These are phyloP conservation scores for Papilio elwesi DNA, from an alignment of 2,888 invertebrate genomes.

Conservation along the genomic window DNA sequence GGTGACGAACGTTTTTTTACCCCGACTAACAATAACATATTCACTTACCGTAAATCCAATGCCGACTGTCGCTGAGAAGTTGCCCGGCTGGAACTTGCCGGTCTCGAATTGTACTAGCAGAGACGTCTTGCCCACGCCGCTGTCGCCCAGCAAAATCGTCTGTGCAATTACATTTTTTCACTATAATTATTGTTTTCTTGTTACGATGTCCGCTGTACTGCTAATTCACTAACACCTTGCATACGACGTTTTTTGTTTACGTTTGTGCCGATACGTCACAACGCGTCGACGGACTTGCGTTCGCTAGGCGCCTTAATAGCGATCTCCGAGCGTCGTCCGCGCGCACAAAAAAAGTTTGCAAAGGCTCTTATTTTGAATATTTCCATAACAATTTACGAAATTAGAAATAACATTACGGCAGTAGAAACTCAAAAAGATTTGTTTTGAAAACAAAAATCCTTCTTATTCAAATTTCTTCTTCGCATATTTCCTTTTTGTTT, in stretches of 20 bases:
- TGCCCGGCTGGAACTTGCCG: slow-evolving; percentile 94
- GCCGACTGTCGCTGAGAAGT: slow-evolving; percentile 97
- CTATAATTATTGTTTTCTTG: background rate
- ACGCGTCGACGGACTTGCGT: too few relatives aligned
- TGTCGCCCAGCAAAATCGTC: slow-evolving; percentile 97
- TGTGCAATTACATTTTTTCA: slow-evolving; percentile 65
- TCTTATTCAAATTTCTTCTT: background rate
- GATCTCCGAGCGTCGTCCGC: too few relatives aligned
- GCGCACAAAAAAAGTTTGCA: too few relatives aligned
- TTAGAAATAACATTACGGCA: background rate
- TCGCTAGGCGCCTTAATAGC: too few relatives aligned
- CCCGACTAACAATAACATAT: too few relatives aligned
- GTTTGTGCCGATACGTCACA: too few relatives aligned
- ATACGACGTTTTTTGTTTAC: too few relatives aligned
- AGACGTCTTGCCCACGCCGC: slow-evolving; percentile 97
- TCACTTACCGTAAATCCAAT: slow-evolving; percentile 96
- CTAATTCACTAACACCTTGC: too few relatives aligned
- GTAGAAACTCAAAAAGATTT: background rate
- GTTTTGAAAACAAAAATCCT: background rate
- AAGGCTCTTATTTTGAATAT: background rate
- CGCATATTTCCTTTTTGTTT: background rate
- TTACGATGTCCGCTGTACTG: too few relatives aligned
- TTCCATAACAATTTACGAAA: background rate
- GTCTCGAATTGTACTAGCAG: slow-evolving; percentile 96
- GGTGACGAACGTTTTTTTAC: too few relatives aligned